Evolutionary conservation across 2,797 vertebrate species (phyloP).

Genomic region (Cyprinodon diabolis): DNA sequence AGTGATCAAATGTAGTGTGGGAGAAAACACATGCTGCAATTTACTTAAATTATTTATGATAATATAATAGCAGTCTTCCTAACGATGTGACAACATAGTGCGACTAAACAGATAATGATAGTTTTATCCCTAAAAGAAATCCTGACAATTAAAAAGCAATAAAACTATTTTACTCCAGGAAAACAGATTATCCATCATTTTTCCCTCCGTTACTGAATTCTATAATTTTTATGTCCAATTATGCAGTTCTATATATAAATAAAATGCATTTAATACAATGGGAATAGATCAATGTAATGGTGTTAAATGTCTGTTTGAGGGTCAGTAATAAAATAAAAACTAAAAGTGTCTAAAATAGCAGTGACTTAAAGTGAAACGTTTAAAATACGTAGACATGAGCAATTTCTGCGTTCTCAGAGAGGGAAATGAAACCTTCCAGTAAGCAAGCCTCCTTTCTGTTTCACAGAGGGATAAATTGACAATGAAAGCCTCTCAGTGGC

Average conservation of each 20-base stretch:
- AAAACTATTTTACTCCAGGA: background rate
- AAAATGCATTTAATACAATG: no score
- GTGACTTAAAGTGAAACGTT: conserved; percentile 21
- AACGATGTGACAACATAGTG: background rate
- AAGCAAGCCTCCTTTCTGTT: background rate
- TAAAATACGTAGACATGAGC: background rate
- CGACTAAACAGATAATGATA: background rate
- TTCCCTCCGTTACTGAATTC: background rate
- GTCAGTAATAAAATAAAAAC: background rate
- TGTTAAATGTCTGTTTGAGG: background rate
- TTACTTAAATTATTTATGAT: background rate
- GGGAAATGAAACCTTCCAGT: conserved; percentile 1
- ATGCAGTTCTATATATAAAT: no score
- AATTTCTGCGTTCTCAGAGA: background rate
- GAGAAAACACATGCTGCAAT: no score
- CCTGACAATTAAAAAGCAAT: background rate
- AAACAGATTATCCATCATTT: background rate
- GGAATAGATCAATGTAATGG: background rate
- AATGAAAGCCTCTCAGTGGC: conserved; percentile 2
- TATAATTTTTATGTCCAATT: background rate
- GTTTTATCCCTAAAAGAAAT: background rate
- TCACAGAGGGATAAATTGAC: background rate
- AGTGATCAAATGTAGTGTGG: no score
- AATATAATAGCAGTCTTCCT: background rate
- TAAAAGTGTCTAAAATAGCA: background rate